phyloP scores from a whole-genome alignment of 2,888 invertebrate genomes.

The Sinotaia quadrata region DNA sequence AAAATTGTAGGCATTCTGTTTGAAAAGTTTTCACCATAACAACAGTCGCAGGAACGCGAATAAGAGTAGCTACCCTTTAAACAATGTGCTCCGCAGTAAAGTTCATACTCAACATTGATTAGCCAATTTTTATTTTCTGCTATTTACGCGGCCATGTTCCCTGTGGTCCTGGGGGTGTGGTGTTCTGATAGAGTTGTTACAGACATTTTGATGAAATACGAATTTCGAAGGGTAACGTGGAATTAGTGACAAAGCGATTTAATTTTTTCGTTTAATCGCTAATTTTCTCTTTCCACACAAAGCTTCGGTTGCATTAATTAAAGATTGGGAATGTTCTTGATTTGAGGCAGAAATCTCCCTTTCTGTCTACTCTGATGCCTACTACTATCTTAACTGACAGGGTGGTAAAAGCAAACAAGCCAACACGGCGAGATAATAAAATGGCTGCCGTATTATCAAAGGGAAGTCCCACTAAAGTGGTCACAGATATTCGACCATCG shows the following conservation, averaged over 20 bases:
- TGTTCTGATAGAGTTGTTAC: not conserved
- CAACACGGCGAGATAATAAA: no score
- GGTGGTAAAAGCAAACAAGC: no score
- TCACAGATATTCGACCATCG: conserved; percentile 28
- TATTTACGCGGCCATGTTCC: conserved; percentile 30
- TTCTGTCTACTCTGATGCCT: no score
- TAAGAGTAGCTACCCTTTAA: conserved; percentile 15
- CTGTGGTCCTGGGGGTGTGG: conserved; percentile 10
- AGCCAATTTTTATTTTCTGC: conserved; percentile 23
- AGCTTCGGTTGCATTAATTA: no score
- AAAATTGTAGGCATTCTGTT: conserved; percentile 62
- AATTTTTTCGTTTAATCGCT: no score
- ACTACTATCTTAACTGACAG: no score
- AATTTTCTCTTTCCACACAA: no score
- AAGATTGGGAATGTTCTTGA: no score
- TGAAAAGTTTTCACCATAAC: not conserved
- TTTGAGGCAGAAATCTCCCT: no score
- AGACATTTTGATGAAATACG: not conserved
- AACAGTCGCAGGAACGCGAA: conserved; percentile 24
- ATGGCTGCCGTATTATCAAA: conserved; percentile 28
- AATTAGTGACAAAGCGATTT: no score
- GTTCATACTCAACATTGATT: conserved; percentile 16
- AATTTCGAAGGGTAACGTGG: no score
- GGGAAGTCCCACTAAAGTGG: conserved; percentile 34
- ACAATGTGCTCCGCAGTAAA: conserved; percentile 14